phyloP scores from a whole-genome alignment of 2,113 vertebrate species.

The Xyrauchen texanus region DNA sequence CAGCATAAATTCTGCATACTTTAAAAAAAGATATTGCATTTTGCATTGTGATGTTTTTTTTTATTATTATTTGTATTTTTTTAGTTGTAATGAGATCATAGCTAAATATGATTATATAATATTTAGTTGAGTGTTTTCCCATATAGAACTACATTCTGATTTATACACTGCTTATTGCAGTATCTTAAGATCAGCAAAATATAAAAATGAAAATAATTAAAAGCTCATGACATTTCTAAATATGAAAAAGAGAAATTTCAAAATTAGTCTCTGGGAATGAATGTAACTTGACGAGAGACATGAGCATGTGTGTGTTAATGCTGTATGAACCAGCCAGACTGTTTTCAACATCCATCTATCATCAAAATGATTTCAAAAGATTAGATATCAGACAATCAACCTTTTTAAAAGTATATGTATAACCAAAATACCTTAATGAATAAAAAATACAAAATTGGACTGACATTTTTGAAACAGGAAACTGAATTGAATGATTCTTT shows the following conservation, averaged over 20 bases:
- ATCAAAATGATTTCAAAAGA: constrained; percentile 2
- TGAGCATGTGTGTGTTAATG: too few species aligned
- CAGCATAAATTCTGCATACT: neutral
- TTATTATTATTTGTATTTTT: too few species aligned
- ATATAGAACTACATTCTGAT: constrained; percentile 7
- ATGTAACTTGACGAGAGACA: neutral
- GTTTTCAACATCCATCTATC: constrained; percentile 12
- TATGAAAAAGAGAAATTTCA: neutral
- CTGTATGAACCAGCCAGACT: neutral
- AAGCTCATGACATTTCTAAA: neutral
- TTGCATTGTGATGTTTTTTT: constrained; percentile 6
- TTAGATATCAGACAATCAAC: neutral
- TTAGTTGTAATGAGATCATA: constrained; percentile 5
- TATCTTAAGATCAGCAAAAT: constrained; percentile 12
- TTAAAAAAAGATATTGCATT: neutral
- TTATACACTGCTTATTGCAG: neutral
- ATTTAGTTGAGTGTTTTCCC: constrained; percentile 5
- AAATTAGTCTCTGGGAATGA: neutral
- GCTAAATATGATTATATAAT: neutral
- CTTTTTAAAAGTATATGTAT: too few species aligned
- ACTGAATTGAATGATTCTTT: too few species aligned
- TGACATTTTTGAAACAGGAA: too few species aligned
- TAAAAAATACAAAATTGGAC: too few species aligned
- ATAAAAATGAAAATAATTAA: neutral
- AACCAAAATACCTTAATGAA: neutral